Base-by-base conservation (phyloP, 2,797 vertebrate species). In the Acomys russatus region DNA sequence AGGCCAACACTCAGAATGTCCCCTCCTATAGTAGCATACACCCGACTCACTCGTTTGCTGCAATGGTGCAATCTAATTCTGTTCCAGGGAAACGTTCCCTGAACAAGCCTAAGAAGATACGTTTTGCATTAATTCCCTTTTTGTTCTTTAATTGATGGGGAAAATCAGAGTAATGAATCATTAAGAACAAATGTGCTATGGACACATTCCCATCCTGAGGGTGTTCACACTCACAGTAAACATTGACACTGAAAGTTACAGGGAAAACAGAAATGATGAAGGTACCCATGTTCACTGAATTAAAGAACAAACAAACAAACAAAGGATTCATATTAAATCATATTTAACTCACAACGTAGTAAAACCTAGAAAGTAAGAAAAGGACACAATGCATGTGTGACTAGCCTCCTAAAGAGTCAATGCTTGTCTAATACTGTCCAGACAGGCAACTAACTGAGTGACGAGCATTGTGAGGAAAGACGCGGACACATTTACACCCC, bases 31-130 rank as follows among this genome's bases (percentile, higher is more conserved):
- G 74, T 33, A 93, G 89, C 1, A 94, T 1, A 38, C 61, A 82
- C 6, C 6, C 61, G 6, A 22, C 54, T 17, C 82, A 54, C 96
- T 95, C 70, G 6, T 77, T 95, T 96, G 10, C 63, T 79, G 6
- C 25, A 95, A 70, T 82, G 73, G 63, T 85, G 59, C 66, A 89
- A 70, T 76, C 28, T 15, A 96, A 87, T 66, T 93, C 90, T 96
- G 82, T 80, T n/a, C 54, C 10, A 95, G 3, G 33, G 84, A 68
- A 83, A 97, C 96, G 66, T 18, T 73, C 91, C 82, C 83, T 86
- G 33, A 20, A 88, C 92, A 61, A 64, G 7, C 54, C 38, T 28
- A 28, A 49, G 38, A 49, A 44, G 20, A 44, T 23, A 23, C 15
- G 22, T 44, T 44, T 44, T 44, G 4, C 44, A 74, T 25, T 6